A percentile compares a stretch with the other conserved stretches of the same genome.
Evolutionary conservation across 2,797 vertebrate species (phyloP).

Genomic region (Amphiprion clarkii): DNA sequence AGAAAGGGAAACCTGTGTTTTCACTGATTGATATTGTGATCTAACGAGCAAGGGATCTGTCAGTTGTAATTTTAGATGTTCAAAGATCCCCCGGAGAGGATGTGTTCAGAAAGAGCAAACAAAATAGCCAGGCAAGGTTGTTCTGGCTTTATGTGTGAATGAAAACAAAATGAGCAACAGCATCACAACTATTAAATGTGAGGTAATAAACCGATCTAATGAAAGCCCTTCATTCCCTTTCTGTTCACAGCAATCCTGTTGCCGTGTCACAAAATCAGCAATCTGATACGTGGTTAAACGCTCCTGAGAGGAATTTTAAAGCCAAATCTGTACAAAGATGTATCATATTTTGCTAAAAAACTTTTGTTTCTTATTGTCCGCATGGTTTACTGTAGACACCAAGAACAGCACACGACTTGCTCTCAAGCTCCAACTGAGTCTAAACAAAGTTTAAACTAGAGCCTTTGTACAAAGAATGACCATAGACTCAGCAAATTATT

Average conservation of each 20-base stretch:
- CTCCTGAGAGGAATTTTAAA: not conserved
- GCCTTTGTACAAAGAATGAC: not conserved
- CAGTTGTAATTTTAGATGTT: constrained; percentile 73
- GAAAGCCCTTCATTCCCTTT: not conserved
- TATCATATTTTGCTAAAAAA: not conserved
- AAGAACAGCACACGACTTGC: not conserved
- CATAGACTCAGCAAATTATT: not conserved
- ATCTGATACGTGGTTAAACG: not conserved
- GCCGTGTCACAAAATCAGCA: not conserved
- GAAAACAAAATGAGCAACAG: not conserved
- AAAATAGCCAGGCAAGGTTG: constrained; percentile 35
- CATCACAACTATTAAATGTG: constrained; percentile 18
- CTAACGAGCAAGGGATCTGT: constrained; percentile 58
- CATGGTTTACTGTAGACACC: not conserved
- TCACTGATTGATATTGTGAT: constrained; percentile 75
- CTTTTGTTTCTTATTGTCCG: not conserved
- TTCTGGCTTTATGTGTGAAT: constrained; percentile 9
- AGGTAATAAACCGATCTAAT: not conserved
- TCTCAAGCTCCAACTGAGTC: not conserved
- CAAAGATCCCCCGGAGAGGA: constrained; percentile 66
- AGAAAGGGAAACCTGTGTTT: constrained; percentile 77
- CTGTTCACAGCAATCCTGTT: not conserved
- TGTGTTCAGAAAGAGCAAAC: constrained; percentile 50
- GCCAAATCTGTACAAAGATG: not conserved
- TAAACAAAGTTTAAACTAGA: not conserved